These are phyloP conservation scores for Palythoa grandis DNA, from an alignment of 92 coral and sea anemone genomes.

Conservation along the genomic window DNA sequence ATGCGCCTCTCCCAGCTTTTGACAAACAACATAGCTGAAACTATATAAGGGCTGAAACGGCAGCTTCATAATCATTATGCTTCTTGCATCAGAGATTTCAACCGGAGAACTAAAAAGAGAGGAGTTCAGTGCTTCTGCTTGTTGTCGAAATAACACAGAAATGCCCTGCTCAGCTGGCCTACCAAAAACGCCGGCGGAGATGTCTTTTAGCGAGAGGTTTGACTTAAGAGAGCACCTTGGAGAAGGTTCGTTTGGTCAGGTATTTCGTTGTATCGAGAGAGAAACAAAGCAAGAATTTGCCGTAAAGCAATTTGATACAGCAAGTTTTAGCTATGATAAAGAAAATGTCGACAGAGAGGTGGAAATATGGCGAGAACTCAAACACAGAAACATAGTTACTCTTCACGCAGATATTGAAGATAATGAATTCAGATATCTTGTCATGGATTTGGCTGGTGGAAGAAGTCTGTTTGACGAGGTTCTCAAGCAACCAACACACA, in stretches of 20 bases:
- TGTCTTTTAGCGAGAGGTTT: constrained; percentile 10
- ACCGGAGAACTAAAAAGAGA: constrained; percentile 14
- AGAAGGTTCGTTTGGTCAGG: constrained; percentile 43
- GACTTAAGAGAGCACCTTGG: constrained; percentile 34
- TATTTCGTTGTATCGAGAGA: constrained; percentile 29
- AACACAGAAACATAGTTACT: constrained; percentile 54
- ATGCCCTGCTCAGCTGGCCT: constrained; percentile 28
- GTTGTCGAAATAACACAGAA: constrained; percentile 15
- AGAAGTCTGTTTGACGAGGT: constrained; percentile 59
- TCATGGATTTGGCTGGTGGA: constrained; percentile 58
- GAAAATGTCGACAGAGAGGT: constrained; percentile 51
- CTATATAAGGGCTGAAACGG: not conserved
- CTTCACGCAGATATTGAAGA: constrained; percentile 48
- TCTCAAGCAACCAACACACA: constrained; percentile 41
- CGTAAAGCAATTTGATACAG: constrained; percentile 36
- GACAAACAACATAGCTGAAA: not conserved
- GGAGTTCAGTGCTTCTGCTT: not conserved
- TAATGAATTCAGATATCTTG: constrained; percentile 45
- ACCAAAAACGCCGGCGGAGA: not conserved
- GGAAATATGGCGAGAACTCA: constrained; percentile 50
- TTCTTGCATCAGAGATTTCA: constrained; percentile 15
- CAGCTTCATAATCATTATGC: constrained; percentile 3
- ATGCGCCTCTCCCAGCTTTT: constrained; percentile 18
- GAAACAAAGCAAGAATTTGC: constrained; percentile 39
- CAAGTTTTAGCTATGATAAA: constrained; percentile 24